Conservation (phyloP, 2,113 vertebrate genomes). For the Cacatua alba region DNA sequence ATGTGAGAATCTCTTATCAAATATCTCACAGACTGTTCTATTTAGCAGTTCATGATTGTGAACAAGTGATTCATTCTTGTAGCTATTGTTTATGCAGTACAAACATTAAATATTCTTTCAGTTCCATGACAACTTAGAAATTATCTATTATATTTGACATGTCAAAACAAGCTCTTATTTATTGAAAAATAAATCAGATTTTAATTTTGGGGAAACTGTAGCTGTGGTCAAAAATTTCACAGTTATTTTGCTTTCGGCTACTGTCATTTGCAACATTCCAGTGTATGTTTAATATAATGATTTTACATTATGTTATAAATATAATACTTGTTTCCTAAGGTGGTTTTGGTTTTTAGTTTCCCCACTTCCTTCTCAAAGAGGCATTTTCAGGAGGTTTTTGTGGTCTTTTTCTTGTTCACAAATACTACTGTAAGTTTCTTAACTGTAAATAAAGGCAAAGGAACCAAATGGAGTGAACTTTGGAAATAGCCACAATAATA, state of each 20-base stretch:
- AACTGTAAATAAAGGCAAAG: neutral
- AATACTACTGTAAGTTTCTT: neutral
- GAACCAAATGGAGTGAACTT: neutral
- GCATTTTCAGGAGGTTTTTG: neutral
- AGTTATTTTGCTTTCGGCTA: neutral
- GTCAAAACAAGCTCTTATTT: constrained; percentile 28
- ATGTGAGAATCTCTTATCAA: constrained; percentile 43
- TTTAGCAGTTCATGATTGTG: constrained; percentile 46
- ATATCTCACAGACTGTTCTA: constrained; percentile 44
- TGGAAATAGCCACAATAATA: neutral
- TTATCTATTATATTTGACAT: constrained; percentile 21
- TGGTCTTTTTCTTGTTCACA: neutral
- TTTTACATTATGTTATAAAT: neutral
- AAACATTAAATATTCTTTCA: constrained; percentile 43
- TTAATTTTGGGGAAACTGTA: neutral
- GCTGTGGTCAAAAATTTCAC: neutral
- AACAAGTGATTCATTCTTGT: constrained; percentile 47
- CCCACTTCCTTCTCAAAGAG: neutral
- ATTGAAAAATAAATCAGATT: neutral
- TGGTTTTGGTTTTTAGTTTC: neutral
- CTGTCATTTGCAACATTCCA: neutral
- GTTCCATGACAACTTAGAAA: constrained; percentile 24
- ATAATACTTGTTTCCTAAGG: neutral
- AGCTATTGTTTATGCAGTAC: constrained; percentile 49
- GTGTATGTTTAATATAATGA: neutral